Evolutionary conservation across 2,888 invertebrate genomes (phyloP).

Genomic region (Pandemis corylana): DNA sequence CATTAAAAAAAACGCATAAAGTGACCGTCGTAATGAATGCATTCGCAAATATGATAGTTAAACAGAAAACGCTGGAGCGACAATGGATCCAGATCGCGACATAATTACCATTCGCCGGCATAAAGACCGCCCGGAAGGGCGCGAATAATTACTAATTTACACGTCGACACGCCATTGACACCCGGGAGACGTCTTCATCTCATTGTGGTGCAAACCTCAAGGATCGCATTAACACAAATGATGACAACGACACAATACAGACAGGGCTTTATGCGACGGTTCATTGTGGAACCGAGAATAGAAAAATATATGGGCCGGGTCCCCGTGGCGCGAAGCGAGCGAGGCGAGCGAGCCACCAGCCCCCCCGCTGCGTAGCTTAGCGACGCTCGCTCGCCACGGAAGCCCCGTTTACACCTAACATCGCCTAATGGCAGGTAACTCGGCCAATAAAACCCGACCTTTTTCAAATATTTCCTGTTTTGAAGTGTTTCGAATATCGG

Average conservation of each 20-base stretch:
- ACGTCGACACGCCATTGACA: slow-evolving; percentile 81
- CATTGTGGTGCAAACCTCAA: slow-evolving; percentile 83
- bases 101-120: slow-evolving; percentile 66
- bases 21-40: slow-evolving; percentile 15
- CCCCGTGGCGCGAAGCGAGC: slow-evolving; percentile 64
- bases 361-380: slow-evolving; percentile 76
- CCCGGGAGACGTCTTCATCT: slow-evolving; percentile 76
- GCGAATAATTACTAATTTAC: slow-evolving; percentile 81
- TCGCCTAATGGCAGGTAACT: slow-evolving; percentile 83
- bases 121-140: slow-evolving; percentile 78
- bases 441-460: slow-evolving; percentile 80
- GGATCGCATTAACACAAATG: slow-evolving; percentile 83
- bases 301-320: slow-evolving; percentile 77
- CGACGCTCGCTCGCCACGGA: slow-evolving; percentile 73
- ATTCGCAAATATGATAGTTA: slow-evolving; percentile 63
- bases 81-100: slow-evolving; percentile 62
- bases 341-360: slow-evolving; percentile 19
- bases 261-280: slow-evolving; percentile 68
- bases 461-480: slow-evolving; percentile 82
- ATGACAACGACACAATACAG: slow-evolving; percentile 80
- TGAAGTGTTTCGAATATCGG: slow-evolving; percentile 73
- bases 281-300: slow-evolving; percentile 77
- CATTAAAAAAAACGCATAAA: slow-evolving; percentile 74
- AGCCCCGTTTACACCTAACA: slow-evolving; percentile 83
- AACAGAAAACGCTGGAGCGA: slow-evolving; percentile 59